A percentile compares a stretch with the other conserved stretches of the same genome.
phyloP scores from a whole-genome alignment of 2,797 vertebrate species.

The Myotis myotis region DNA sequence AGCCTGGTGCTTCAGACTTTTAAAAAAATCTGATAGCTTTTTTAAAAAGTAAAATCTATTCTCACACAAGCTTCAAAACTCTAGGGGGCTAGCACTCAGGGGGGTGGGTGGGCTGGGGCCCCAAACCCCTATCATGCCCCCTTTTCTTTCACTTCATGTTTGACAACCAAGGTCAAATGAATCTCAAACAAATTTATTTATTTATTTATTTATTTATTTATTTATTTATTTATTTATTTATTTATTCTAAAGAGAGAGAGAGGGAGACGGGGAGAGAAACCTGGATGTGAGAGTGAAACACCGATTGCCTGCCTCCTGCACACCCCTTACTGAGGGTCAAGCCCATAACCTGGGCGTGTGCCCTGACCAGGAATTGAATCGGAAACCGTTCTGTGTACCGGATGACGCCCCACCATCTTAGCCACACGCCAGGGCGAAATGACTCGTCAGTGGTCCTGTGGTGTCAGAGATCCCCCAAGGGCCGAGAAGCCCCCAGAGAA shows the following conservation, averaged over 20 bases:
- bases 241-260: too few species aligned
- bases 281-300: too few species aligned
- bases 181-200: not conserved
- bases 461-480: not conserved
- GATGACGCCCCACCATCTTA: not conserved
- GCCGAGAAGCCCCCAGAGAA: not conserved
- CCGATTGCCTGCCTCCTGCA: not conserved
- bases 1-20: not conserved
- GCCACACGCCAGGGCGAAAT: not conserved
- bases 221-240: too few species aligned
- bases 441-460: not conserved
- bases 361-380: not conserved
- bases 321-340: not conserved
- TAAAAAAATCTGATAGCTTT: not conserved
- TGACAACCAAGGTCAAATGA: not conserved
- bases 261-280: too few species aligned
- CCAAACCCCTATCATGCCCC: not conserved
- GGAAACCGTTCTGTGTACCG: not conserved
- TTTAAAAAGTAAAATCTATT: not conserved
- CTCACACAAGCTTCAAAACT: not conserved
- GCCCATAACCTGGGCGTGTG: not conserved
- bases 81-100: not conserved
- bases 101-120: too few species aligned
- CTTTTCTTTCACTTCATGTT: not conserved
- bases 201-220: too few species aligned